These are phyloP conservation scores for Mystacides longicornis DNA, from an alignment of 2,888 invertebrate genomes.

Conservation along the genomic window DNA sequence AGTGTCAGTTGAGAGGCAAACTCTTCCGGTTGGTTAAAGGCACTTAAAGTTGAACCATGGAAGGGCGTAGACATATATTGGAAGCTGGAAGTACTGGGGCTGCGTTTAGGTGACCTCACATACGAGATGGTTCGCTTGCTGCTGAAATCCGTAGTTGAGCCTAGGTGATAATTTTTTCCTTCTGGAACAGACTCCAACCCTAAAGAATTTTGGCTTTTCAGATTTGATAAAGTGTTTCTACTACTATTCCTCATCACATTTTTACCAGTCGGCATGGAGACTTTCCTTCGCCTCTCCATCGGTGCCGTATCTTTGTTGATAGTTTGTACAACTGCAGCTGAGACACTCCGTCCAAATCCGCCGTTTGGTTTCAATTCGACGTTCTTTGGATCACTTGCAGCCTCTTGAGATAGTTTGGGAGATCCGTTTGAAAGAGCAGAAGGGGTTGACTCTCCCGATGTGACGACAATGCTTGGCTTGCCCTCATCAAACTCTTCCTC, in stretches of 20 bases:
- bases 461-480: constrained; percentile 32
- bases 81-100: constrained; percentile 74
- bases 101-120: constrained; percentile 53
- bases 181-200: constrained; percentile 64
- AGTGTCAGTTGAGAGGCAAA: constrained; percentile 73
- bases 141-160: constrained; percentile 16
- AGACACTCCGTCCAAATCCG: constrained; percentile 59
- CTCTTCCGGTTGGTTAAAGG: constrained; percentile 67
- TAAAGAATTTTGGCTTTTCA: constrained; percentile 56
- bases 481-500: constrained; percentile 33
- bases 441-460: constrained; percentile 18
- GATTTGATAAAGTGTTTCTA: constrained; percentile 39
- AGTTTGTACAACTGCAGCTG: constrained; percentile 60
- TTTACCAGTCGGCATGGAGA: constrained; percentile 36
- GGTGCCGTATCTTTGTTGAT: constrained; percentile 29
- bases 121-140: constrained; percentile 32
- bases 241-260: constrained; percentile 24
- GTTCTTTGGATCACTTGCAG: constrained; percentile 29
- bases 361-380: constrained; percentile 25
- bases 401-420: constrained; percentile 30
- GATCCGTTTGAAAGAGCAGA: constrained; percentile 11
- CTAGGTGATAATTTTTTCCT: constrained; percentile 31
- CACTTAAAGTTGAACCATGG: constrained; percentile 75
- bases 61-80: constrained; percentile 80
- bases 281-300: constrained; percentile 37